Evolutionary conservation across 2,113 vertebrate species (phyloP).

Genomic region (Butorides virescens): DNA sequence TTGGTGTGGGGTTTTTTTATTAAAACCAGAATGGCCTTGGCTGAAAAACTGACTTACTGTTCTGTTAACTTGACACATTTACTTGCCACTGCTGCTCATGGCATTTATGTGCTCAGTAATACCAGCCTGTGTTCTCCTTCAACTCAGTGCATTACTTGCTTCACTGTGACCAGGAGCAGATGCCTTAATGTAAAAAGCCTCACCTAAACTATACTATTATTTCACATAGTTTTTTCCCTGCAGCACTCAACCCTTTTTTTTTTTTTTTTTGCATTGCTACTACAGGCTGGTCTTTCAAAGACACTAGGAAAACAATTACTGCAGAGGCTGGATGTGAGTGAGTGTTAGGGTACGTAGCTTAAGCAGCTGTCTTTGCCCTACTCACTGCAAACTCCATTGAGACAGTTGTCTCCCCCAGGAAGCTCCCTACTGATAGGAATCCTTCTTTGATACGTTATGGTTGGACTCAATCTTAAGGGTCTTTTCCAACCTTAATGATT

Average conservation of each 20-base stretch:
- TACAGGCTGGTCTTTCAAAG: background rate
- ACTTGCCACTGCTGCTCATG: background rate
- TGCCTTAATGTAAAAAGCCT: background rate
- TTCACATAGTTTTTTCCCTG: background rate
- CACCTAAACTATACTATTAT: background rate
- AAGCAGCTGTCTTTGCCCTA: background rate
- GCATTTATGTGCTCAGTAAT: background rate
- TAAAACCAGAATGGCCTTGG: background rate
- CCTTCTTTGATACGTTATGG: background rate
- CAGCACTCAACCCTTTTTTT: background rate
- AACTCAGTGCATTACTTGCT: background rate
- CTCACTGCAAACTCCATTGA: background rate
- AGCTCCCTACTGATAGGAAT: background rate
- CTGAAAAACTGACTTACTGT: background rate
- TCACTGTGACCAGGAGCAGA: background rate
- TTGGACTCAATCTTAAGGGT: background rate
- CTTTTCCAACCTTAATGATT: background rate
- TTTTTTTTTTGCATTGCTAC: background rate
- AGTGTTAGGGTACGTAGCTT: background rate
- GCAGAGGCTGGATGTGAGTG: background rate
- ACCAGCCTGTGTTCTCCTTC: background rate
- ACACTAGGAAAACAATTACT: background rate
- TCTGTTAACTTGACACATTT: background rate
- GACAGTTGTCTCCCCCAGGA: background rate
- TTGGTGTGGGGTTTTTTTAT: background rate